Base-by-base conservation (phyloP, 2,888 invertebrate genomes). In the Halictus ligatus region DNA sequence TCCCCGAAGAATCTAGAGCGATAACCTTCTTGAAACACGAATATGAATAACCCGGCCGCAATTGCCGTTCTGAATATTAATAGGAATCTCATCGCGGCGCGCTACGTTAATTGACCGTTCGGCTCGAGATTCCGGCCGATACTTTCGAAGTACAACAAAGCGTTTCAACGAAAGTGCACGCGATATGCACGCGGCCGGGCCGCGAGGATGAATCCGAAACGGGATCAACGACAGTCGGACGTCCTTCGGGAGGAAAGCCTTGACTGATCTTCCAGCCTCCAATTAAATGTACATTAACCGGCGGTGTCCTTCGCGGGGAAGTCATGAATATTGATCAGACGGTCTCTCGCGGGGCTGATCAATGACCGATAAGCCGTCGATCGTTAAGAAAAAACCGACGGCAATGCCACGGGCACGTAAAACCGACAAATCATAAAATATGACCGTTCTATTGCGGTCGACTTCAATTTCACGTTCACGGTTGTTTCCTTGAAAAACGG, bases 271-370 rank as follows among this genome's bases (percentile, higher is more conserved):
- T 69, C 83, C 77, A 54, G 13, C 40, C 75, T 58, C 78, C 89
- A 88, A 92, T 92, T 84, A 91, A 91, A 92, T 80, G 77, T 85
- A 89, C 88, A 87, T 92, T 88, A 90, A 89, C 83, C 78, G 82
- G 0, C 46, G 76, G 75, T 89, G 88, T 90, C 90, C 88, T 91
- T 90, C 86, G 87, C 79, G 85, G 88, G 86, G 89, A 86, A 92
- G 89, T 89, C 90, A 92, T 92, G 91, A 91, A 92, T 92, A 92
- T 90, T 91, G 91, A 92, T 92, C 85, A 86, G 85, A 76, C 86
- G 82, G 5, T 85, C n/a, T n/a, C n/a, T n/a, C 72, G 83, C 83
- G 43, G 84, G 84, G 78, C 76, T 78, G 89, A 90, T 90, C 71
- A 85, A 72, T 74, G 78, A 48, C 78, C 67, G 87, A 90, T 90